These are phyloP conservation scores for Bubalus kerabau DNA, from an alignment of 2,113 vertebrate species.

Conservation along the genomic window DNA sequence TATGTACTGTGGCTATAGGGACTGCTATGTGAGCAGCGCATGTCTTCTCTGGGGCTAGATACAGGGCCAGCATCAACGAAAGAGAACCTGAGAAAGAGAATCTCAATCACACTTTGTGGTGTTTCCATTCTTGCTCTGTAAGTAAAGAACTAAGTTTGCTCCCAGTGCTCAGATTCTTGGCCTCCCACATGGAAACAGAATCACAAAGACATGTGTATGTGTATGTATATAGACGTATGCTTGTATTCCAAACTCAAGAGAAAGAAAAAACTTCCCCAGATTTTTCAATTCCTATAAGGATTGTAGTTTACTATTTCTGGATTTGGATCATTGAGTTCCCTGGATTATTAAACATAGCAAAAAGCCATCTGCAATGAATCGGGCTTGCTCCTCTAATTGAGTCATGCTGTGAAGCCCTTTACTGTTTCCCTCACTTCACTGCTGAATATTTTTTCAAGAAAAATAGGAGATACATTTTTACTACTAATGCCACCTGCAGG, in stretches of 20 bases:
- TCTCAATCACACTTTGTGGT: conserved; percentile 47
- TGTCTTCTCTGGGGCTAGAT: neutral
- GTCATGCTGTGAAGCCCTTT: conserved; percentile 80
- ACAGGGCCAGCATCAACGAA: neutral
- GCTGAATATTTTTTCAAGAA: conserved; percentile 80
- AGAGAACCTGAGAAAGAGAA: neutral
- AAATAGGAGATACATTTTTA: conserved; percentile 85
- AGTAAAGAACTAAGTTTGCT: conserved; percentile 60
- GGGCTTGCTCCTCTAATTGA: conserved; percentile 81
- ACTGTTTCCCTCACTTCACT: conserved; percentile 77
- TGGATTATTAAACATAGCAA: conserved; percentile 86
- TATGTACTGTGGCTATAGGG: rapidly evolving
- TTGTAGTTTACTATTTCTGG: conserved; percentile 74
- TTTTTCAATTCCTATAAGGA: conserved; percentile 74
- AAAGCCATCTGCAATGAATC: conserved; percentile 86
- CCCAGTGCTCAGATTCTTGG: conserved; percentile 63
- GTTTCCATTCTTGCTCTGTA: conserved; percentile 60
- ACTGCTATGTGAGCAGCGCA: neutral
- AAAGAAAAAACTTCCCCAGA: conserved; percentile 67
- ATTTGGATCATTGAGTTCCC: conserved; percentile 79
- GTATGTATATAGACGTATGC: conserved; percentile 26
- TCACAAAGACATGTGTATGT: conserved; percentile 56
- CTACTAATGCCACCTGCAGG: conserved; percentile 87
- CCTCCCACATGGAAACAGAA: conserved; percentile 60
- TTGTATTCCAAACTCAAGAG: conserved; percentile 60